phyloP scores from a whole-genome alignment of 2,888 invertebrate genomes.

The Lasioglossum lativentre region DNA sequence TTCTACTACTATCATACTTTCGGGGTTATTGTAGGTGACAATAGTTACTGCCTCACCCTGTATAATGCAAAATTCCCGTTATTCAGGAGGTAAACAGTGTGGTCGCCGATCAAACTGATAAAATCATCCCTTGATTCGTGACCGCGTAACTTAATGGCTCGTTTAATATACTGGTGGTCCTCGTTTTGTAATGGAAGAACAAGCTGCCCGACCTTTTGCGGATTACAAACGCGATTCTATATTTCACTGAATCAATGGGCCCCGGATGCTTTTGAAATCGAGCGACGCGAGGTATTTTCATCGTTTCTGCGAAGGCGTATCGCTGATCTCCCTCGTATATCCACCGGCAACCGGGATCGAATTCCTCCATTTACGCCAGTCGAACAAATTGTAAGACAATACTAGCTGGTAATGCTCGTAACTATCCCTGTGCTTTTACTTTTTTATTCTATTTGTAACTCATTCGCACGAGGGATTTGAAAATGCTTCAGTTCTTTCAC shows the following conservation, averaged over 20 bases:
- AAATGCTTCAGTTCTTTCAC: background rate
- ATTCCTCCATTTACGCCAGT: background rate
- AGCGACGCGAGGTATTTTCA: constrained; percentile 29
- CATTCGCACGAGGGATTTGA: background rate
- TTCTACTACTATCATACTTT: no score
- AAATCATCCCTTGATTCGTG: constrained; percentile 10
- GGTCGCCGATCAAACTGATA: background rate
- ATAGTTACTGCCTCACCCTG: no score
- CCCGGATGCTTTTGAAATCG: background rate
- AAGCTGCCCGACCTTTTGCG: constrained; percentile 14
- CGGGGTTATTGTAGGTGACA: no score
- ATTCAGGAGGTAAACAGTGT: background rate
- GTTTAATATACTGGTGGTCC: background rate
- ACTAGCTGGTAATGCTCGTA: background rate
- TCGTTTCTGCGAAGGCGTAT: constrained; percentile 29
- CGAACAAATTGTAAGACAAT: constrained; percentile 16
- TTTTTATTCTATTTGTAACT: background rate
- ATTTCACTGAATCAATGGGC: constrained; percentile 45
- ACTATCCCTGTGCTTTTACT: background rate
- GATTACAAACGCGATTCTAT: constrained; percentile 13
- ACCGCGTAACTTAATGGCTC: constrained; percentile 11
- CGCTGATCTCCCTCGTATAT: constrained; percentile 21
- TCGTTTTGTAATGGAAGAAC: constrained; percentile 7
- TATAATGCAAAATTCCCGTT: background rate
- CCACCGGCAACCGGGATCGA: constrained; percentile 3